Conservation (phyloP, 35 echinoderm and acorn worm genomes). For the Heliocidaris tuberculata region DNA sequence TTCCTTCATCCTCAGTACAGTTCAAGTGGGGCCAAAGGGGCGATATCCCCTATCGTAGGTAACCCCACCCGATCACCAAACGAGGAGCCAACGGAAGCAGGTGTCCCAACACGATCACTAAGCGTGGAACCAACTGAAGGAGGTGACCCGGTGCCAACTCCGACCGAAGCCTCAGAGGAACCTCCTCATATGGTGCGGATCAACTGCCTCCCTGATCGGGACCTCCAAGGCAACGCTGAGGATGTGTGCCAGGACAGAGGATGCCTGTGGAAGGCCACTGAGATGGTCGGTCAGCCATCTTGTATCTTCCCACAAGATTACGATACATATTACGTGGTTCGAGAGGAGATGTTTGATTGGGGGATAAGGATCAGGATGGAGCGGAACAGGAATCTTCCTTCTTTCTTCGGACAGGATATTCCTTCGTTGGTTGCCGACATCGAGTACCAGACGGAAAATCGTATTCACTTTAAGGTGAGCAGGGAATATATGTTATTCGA, state of each 20-base stretch:
- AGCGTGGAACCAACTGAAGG: not conserved
- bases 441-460: slow-evolving; percentile 71
- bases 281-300: slow-evolving; percentile 36
- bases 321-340: slow-evolving; percentile 53
- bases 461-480: slow-evolving; percentile 74
- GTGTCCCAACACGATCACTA: not conserved
- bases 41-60: not conserved
- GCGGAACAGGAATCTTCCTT: slow-evolving; percentile 21
- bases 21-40: not conserved
- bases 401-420: slow-evolving; percentile 51
- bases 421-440: slow-evolving; percentile 56
- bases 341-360: slow-evolving; percentile 34
- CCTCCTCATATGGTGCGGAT: slow-evolving; percentile 44
- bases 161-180: not conserved
- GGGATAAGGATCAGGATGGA: slow-evolving; percentile 64
- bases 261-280: slow-evolving; percentile 49
- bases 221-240: slow-evolving; percentile 24
- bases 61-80: not conserved
- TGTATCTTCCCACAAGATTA: slow-evolving; percentile 77
- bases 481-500: not conserved
- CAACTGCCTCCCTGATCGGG: slow-evolving; percentile 70
- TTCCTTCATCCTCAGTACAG: slow-evolving; percentile 66
- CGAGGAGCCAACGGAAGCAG: not conserved
- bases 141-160: not conserved
- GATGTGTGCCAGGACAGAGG: slow-evolving; percentile 56